phyloP scores from a whole-genome alignment of 2,888 invertebrate genomes.

The Pseudeuparius sepicola region DNA sequence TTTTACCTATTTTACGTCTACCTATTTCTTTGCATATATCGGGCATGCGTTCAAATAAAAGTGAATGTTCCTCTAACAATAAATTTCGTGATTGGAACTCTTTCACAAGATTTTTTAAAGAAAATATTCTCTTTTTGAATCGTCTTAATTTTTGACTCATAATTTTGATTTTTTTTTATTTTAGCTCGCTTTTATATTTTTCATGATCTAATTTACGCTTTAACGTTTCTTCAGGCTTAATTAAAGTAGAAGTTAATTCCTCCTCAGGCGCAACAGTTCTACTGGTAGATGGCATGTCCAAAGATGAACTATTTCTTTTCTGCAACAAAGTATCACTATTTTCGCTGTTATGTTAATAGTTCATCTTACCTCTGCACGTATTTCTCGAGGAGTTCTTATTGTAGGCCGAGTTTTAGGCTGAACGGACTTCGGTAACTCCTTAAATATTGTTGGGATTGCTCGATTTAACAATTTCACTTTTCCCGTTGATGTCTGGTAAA shows the following conservation, averaged over 20 bases:
- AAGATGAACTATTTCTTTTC: too few relatives aligned
- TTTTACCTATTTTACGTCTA: background rate
- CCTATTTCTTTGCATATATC: background rate
- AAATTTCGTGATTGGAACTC: too few relatives aligned
- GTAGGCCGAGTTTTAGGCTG: background rate
- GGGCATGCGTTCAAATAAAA: background rate
- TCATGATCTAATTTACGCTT: too few relatives aligned
- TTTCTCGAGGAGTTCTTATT: background rate
- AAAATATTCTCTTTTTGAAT: background rate
- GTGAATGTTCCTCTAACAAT: too few relatives aligned
- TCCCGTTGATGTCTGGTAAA: background rate
- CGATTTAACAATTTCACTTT: constrained; percentile 1
- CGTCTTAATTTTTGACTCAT: background rate
- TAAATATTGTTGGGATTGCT: constrained; percentile 4
- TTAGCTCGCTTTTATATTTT: background rate
- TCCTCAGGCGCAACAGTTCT: too few relatives aligned
- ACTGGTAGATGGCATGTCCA: too few relatives aligned
- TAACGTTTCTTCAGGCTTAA: too few relatives aligned
- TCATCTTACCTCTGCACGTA: constrained; percentile 2
- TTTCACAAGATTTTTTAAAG: too few relatives aligned
- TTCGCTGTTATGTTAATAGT: too few relatives aligned
- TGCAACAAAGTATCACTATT: too few relatives aligned
- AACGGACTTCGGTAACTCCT: background rate
- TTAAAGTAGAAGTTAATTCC: too few relatives aligned
- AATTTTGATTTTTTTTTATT: background rate